phyloP scores from a whole-genome alignment of 2,888 invertebrate species.

The Lottia scabra region DNA sequence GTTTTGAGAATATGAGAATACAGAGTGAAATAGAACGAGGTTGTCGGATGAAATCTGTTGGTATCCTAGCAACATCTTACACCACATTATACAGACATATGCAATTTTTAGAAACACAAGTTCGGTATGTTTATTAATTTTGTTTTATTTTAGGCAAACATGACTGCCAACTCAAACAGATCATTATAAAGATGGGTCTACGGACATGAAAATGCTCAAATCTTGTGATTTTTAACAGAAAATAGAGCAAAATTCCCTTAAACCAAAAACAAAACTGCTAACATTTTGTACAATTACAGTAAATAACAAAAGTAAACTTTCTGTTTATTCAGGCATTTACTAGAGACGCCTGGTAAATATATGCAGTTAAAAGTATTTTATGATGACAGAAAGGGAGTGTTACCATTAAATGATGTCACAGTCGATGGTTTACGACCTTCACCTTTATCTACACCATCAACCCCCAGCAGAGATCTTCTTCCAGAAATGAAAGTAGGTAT shows the following conservation, averaged over 20 bases:
- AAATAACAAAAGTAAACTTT: neutral
- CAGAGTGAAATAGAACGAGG: slow-evolving; percentile 69
- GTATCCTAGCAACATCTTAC: slow-evolving; percentile 68
- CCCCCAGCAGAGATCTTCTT: slow-evolving; percentile 45
- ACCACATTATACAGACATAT: slow-evolving; percentile 68
- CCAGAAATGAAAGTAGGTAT: slow-evolving; percentile 54
- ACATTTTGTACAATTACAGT: too few relatives aligned
- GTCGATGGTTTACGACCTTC: slow-evolving; percentile 42
- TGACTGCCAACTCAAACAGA: too few relatives aligned
- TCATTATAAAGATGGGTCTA: too few relatives aligned
- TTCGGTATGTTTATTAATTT: slow-evolving; percentile 54
- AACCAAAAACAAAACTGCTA: too few relatives aligned
- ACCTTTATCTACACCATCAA: slow-evolving; percentile 49
- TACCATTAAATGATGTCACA: slow-evolving; percentile 38
- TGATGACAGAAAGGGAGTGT: slow-evolving; percentile 63
- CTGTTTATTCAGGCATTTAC: slow-evolving; percentile 59
- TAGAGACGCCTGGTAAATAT: slow-evolving; percentile 68
- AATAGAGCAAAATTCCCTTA: too few relatives aligned
- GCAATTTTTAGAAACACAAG: slow-evolving; percentile 69
- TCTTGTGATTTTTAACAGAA: too few relatives aligned
- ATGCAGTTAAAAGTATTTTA: slow-evolving; percentile 65
- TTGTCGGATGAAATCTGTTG: slow-evolving; percentile 71
- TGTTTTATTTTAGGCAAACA: too few relatives aligned
- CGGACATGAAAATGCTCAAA: too few relatives aligned
- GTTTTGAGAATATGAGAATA: slow-evolving; percentile 70